Evolutionary conservation across 2,113 vertebrate genomes (phyloP), one percentile per base, ranked within the genome.

Genomic region (Eleginops maclovinus): DNA sequence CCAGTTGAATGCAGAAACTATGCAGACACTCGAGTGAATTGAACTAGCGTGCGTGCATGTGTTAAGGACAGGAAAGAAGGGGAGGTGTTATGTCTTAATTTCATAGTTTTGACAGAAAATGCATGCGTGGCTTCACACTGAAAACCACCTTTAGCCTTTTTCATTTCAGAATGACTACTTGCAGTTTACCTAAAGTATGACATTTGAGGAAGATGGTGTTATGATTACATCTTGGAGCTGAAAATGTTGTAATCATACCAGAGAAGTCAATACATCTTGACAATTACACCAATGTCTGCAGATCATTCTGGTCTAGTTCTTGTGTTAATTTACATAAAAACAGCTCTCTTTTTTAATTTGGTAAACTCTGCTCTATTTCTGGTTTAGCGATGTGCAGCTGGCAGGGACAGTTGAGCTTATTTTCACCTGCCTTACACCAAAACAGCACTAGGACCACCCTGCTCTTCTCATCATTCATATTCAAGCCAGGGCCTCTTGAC

Each of bases 1-100:
- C 96, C 95, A 95, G 94, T 96, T 99, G 96, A 99, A 99, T 98
- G 95, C 95, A 93, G 94, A 94, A 96, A 96, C 96, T 93, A 96
- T 92, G 92, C 90, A 84, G 90, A 95, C 95, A 95, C 95, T 96
- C 94, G 92, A 96, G 94, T 94, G 94, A 95, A 95, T 94, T 94
- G 95, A 96, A 93, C 95, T 93, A 95, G 91, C 88, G 83, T 91
- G 91, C 86, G 79, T 86, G 89, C 82, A 81, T 90, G 89, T 89
- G 83, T 89, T 89, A 71, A 81, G 58, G 81, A 90, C 82, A 87
- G 86, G 86, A 85, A 81, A 83, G 63, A 74, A 85, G 63, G 83
- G 85, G 87, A 88, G 69, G 81, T 93, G 94, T 95, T 94, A 97
- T 91, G 96, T 97, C 96, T 98, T 96, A 93, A 97, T 97, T 95